phyloP scores from a whole-genome alignment of 1,140 invertebrate genomes.

The Mesaphorura yosii region DNA sequence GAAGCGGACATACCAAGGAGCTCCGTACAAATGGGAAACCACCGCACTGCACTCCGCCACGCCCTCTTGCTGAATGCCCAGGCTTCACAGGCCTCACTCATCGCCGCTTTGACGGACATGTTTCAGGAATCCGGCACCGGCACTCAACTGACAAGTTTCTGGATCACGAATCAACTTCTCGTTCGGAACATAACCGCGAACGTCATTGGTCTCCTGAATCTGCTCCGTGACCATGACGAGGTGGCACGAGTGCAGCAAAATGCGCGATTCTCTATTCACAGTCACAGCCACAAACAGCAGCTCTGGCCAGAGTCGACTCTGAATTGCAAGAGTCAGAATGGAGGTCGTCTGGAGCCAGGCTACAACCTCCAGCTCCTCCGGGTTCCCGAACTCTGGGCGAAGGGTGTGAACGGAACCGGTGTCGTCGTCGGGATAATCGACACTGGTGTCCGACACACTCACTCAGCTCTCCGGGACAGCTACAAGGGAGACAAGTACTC shows the following conservation, averaged over 20 bases:
- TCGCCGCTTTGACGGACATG: too few species aligned
- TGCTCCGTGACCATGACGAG: background rate
- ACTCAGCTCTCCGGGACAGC: background rate
- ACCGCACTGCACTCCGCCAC: too few species aligned
- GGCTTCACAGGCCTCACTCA: too few species aligned
- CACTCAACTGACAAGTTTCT: conserved; percentile 2
- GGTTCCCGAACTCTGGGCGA: background rate
- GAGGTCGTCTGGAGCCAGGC: too few species aligned
- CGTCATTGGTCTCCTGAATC: background rate
- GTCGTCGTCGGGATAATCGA: background rate
- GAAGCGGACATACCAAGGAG: too few species aligned
- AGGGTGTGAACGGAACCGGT: background rate
- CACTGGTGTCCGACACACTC: background rate
- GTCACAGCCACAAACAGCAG: too few species aligned
- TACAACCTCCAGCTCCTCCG: background rate
- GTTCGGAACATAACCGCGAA: background rate
- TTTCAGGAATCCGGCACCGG: too few species aligned
- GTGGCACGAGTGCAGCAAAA: background rate
- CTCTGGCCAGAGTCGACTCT: too few species aligned
- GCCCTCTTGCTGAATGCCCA: too few species aligned
- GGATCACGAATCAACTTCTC: conserved; percentile 5
- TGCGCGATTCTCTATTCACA: too few species aligned
- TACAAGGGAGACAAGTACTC: conserved; percentile 1
- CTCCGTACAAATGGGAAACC: too few species aligned
- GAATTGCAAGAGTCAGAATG: too few species aligned